Evolutionary conservation across 1,140 invertebrate genomes (phyloP), one percentile per base, ranked within the genome.

Genomic region (Magallana ariakensis): DNA sequence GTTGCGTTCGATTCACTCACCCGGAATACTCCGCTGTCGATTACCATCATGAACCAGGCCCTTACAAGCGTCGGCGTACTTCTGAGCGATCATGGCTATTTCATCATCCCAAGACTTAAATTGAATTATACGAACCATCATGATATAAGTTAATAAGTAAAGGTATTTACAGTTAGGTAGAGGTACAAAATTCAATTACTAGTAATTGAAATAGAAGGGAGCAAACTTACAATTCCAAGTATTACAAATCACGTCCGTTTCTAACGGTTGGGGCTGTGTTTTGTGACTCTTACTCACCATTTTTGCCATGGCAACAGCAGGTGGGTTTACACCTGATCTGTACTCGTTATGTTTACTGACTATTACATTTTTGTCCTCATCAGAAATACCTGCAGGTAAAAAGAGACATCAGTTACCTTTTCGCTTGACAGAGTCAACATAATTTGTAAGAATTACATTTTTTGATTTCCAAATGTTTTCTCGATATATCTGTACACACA

Each of bases 41-140:
- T 13, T 33, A 13, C 19, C 22, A 22, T 86, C 85, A 54, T 86
- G 85, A 19, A 60, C 33, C 0, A 81, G 53, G 1, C 53, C 82
- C 26, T 60, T 57, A 82, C 85, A 86, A 11, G 75, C 80, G 16
- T 86, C 85, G 10, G 85, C 85, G 19, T 81, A 86, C 22, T 46
- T 86, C 80, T 80, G 75, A 15, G 85, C 85, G 19, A 86, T 33
- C 75, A 86, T 58, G 26, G 85, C 84, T 75, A 85, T 58, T 54
- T 85, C 84, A 58, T 85, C 66, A 70, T 85, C 86, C 83, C 66
- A 90, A 13, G 22, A 46, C 80, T 82, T 11, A 16, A 55, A 33
- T 19, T 53, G n/a, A 19, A 53, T 19, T 3, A 80, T 80, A 19
- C 15, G 33, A 46, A 46, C 33, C 33, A 46, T 46, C 33, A 4